Evolutionary conservation across 2,888 invertebrate species (phyloP), one percentile per base, ranked within the genome.

Genomic region (Sericinus montela): DNA sequence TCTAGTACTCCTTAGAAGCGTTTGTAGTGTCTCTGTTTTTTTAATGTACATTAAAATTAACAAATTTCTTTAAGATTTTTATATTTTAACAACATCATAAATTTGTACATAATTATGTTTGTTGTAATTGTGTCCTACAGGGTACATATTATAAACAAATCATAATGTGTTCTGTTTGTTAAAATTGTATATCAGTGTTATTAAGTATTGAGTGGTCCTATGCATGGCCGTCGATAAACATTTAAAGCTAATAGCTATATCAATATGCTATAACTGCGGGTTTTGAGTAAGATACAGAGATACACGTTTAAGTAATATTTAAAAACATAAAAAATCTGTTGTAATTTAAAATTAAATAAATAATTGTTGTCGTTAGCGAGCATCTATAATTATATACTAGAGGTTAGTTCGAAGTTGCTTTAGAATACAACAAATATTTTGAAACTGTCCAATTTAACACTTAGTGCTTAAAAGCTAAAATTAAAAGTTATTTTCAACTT

Each of bases 1-100:
- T 87, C 87, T 88, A 88, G 70, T 70, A 86, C 87, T 85, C 84
- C 70, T 75, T 72, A 59, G 65, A 87, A 88, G 88, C 88, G 69
- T 80, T 85, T 84, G 83, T 82, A 68, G 81, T 84, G 84, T 84
- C 67, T 60, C 65, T 73, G 75, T 74, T 72, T 75, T 64, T 69
- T 56, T 30, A 54, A 60, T 46, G 56, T 54, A 58, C 54, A 55
- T 60, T 58, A 58, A 53, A 48, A 51, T 62, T 63, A 25, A 62
- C 61, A 59, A 57, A 57, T 62, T 60, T 65, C 58, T 44, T 64
- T 52, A 51, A 63, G 60, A 57, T 54, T 62, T 57, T 63, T 57
- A 36, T 51, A 62, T 63, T 54, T 63, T 63, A 52, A 60, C 44
- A 61, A 60, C 40, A 51, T 52, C 58, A 62, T 54, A 56, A 60